Conservation (phyloP, 2,888 invertebrate species). For the Pterostichus niger region DNA sequence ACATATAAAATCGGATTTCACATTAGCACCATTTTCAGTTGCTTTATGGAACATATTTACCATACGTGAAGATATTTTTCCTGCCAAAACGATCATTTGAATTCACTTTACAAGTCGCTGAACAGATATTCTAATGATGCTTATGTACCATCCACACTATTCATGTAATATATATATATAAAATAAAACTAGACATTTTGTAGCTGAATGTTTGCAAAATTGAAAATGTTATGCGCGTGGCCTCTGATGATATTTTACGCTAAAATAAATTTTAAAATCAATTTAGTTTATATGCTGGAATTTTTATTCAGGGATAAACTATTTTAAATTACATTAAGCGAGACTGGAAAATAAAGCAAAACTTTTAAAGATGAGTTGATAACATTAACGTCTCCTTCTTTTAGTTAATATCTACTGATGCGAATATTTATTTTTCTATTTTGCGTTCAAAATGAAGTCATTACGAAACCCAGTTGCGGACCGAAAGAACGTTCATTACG, state of each 20-base stretch:
- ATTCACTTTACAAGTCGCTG: slow-evolving; percentile 23
- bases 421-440: no score
- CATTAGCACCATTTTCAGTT: slow-evolving; percentile 52
- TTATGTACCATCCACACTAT: slow-evolving; percentile 40
- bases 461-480: no score
- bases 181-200: background rate
- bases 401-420: no score
- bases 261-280: background rate
- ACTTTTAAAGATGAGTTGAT: background rate
- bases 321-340: slow-evolving; percentile 13
- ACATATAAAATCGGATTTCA: slow-evolving; percentile 49
- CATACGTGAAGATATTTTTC: slow-evolving; percentile 11
- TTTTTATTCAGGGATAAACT: background rate
- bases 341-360: slow-evolving; percentile 2
- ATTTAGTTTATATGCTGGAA: background rate
- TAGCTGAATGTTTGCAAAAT: background rate
- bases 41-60: slow-evolving; percentile 30
- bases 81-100: slow-evolving; percentile 13
- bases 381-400: background rate
- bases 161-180: background rate
- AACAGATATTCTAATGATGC: slow-evolving; percentile 45
- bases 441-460: no score
- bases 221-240: background rate
- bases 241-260: background rate
- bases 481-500: no score